These are phyloP conservation scores for Phenganax marumi DNA, from an alignment of 92 coral and sea anemone species.

Conservation along the genomic window DNA sequence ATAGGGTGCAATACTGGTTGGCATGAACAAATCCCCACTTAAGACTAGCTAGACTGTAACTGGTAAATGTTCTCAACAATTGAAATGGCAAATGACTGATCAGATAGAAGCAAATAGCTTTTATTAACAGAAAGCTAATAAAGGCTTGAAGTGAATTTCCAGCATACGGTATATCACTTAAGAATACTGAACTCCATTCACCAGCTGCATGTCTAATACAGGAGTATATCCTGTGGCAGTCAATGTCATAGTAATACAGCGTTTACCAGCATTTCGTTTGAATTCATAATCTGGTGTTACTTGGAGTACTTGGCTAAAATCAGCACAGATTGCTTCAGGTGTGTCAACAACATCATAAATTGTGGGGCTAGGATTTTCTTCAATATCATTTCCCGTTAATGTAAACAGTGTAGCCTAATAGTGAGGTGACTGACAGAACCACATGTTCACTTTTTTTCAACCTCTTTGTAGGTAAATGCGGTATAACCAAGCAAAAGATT, in stretches of 20 bases:
- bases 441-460: no score
- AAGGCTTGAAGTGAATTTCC: background rate
- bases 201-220: background rate
- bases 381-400: background rate
- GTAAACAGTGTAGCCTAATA: no score
- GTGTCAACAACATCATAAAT: background rate
- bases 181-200: background rate
- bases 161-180: background rate
- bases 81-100: no score
- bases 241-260: slow-evolving; percentile 7
- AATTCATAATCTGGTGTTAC: background rate
- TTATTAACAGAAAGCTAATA: background rate
- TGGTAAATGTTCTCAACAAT: background rate
- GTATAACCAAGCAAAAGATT: no score
- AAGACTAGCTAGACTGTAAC: background rate
- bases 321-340: background rate
- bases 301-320: slow-evolving; percentile 20
- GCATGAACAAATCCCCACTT: background rate
- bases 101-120: background rate
- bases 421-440: no score
- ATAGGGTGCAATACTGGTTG: background rate
- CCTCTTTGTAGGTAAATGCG: no score
- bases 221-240: slow-evolving; percentile 1
- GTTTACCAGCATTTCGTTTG: slow-evolving; percentile 3
- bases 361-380: slow-evolving; percentile 1